These are phyloP conservation scores for Timandra comae DNA, from an alignment of 2,888 invertebrate genomes.

Conservation along the genomic window DNA sequence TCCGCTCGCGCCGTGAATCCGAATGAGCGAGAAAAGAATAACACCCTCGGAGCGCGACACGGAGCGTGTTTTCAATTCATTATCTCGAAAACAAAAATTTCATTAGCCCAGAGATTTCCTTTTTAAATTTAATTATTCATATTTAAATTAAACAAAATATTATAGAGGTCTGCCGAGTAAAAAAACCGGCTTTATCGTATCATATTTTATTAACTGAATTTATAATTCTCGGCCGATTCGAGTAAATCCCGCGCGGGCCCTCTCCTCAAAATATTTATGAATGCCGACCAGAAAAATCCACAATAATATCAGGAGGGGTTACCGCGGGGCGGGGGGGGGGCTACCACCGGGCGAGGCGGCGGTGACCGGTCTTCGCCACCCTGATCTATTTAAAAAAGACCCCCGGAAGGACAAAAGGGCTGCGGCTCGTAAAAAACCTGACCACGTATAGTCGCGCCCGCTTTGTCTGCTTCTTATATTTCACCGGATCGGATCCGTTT, in stretches of 20 bases:
- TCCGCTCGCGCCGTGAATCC: constrained; percentile 56
- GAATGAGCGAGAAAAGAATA: constrained; percentile 72
- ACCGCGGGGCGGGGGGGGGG: too few species aligned
- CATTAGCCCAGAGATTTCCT: constrained; percentile 74
- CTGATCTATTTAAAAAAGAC: constrained; percentile 76
- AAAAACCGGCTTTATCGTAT: constrained; percentile 70
- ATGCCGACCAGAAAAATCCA: constrained; percentile 75
- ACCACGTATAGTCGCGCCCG: constrained; percentile 68
- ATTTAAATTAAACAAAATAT: constrained; percentile 77
- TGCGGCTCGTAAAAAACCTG: constrained; percentile 67
- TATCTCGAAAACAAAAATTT: constrained; percentile 76
- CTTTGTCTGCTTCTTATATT: constrained; percentile 76
- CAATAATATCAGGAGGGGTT: constrained; percentile 73
- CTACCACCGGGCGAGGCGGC: constrained; percentile 32
- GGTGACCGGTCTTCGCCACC: constrained; percentile 59
- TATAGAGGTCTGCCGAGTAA: constrained; percentile 65
- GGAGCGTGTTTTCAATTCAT: constrained; percentile 76
- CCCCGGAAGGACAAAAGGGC: constrained; percentile 75
- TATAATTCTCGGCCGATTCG: constrained; percentile 74
- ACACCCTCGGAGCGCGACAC: constrained; percentile 57
- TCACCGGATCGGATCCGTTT: constrained; percentile 74
- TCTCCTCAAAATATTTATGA: constrained; percentile 70
- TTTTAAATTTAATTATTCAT: constrained; percentile 76
- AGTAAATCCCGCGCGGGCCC: constrained; percentile 50
- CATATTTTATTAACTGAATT: constrained; percentile 77